Evolutionary conservation across 2,888 invertebrate species (phyloP), one percentile per base, ranked within the genome.

Genomic region (Sarcophaga carnaria): DNA sequence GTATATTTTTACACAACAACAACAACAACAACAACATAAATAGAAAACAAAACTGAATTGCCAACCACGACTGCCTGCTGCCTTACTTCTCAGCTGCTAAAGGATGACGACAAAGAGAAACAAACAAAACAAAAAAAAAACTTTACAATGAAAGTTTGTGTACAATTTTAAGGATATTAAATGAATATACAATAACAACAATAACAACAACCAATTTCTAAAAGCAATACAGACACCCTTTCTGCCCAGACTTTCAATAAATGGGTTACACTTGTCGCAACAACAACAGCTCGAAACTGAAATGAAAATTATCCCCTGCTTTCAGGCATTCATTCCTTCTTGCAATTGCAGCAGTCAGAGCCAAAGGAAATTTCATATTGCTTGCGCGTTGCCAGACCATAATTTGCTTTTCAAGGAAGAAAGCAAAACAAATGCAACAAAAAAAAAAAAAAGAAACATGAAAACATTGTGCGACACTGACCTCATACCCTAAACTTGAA

Each of bases 401-500:
- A 37, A 10, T 37, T 49, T 54, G 12, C 17, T 17, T 54, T 3
- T 54, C 17, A 4, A 14, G 17, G 17, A 25, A 22, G 37, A 66
- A 37, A 37, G 0, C 37, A 74, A 76, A 67, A 20, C 17, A 63
- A 70, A 17, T 17, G 60, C 37, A 82, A 45, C 12, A 74, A 77
- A 17, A 60, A 63, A 74, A 77, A 17, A 47, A 70, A 25, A 74
- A 69, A 75, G 62, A 49, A 59, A 83, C 62, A 64, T 47, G 72
- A 47, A 76, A 79, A 62, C 66, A 75, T 80, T 71, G 11, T 87
- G 87, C 87, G 87, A 84, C 84, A 87, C 87, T 87, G 87, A 87
- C 87, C 87, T 87, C 87, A 87, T 87, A 87, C 87, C 87, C 87
- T 82, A 87, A 87, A 87, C 87, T 84, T 87, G 87, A 87, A 87